Conservation (phyloP, 2,113 vertebrate species). For the Dasyurus viverrinus region DNA sequence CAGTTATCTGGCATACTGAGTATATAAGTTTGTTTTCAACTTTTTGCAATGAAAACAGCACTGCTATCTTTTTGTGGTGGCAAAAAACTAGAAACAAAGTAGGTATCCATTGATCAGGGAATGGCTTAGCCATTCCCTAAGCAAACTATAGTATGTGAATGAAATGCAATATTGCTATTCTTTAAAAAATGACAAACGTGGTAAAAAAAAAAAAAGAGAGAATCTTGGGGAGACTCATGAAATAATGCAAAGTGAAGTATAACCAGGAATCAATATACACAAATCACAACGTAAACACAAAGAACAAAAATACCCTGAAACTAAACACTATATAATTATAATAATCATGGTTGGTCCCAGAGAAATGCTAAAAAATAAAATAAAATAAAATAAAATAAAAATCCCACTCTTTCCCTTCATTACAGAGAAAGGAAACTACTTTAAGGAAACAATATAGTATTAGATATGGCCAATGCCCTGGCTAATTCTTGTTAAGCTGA, state of each 20-base stretch:
- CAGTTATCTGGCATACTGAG: neutral
- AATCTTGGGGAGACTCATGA: neutral
- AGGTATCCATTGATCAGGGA: neutral
- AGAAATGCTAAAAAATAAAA: neutral
- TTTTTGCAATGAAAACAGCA: neutral
- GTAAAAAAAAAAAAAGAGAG: neutral
- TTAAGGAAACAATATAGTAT: neutral
- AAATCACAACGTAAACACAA: neutral
- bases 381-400: neutral
- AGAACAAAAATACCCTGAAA: neutral
- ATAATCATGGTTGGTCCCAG: neutral
- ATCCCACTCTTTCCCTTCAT: neutral
- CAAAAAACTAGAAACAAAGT: neutral
- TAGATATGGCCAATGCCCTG: neutral
- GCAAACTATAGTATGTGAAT: neutral
- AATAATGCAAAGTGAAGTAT: neutral
- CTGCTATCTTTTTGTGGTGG: neutral
- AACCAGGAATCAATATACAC: neutral
- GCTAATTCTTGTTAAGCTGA: neutral
- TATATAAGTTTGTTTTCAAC: neutral
- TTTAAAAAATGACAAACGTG: neutral
- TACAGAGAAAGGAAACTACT: neutral
- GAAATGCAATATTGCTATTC: neutral
- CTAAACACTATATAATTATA: neutral
- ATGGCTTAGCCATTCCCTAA: neutral